These are phyloP conservation scores for Larimichthys polyactis DNA, from an alignment of 2,113 vertebrate species.

Conservation along the genomic window DNA sequence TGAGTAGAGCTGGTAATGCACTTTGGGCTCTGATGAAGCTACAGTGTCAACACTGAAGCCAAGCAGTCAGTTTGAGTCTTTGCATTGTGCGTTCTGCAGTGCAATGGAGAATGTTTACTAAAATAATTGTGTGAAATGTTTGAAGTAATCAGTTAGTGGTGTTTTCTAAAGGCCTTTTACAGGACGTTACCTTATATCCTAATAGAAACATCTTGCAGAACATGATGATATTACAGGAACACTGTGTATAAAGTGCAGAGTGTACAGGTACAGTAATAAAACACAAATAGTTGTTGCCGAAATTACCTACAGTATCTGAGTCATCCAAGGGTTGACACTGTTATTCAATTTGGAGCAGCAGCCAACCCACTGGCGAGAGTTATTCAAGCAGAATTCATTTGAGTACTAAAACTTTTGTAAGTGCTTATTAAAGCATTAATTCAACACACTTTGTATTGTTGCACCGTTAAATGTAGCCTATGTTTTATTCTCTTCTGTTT, in stretches of 20 bases:
- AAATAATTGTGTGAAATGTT: background rate
- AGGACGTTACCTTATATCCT: background rate
- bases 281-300: background rate
- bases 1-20: conserved; percentile 76
- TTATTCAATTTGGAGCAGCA: conserved; percentile 18
- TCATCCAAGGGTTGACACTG: conserved; percentile 19
- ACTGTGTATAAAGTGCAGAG: background rate
- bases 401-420: conserved; percentile 11
- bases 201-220: background rate
- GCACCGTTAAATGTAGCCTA: background rate
- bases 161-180: background rate
- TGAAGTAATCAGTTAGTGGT: background rate
- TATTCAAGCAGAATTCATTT: conserved; percentile 36
- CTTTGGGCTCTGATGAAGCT: conserved; percentile 74
- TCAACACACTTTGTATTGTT: background rate
- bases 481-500: background rate
- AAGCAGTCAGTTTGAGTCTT: conserved; percentile 43
- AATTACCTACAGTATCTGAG: conserved; percentile 20
- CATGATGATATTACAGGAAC: background rate
- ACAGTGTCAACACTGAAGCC: conserved; percentile 49
- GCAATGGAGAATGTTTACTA: background rate
- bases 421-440: conserved; percentile 14
- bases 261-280: conserved; percentile 19
- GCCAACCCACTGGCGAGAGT: conserved; percentile 26
- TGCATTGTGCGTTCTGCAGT: conserved; percentile 13